A percentile compares a stretch with the other conserved stretches of the same genome.
Evolutionary conservation across 2,797 vertebrate genomes (phyloP).

Genomic region (Selene dorsalis): DNA sequence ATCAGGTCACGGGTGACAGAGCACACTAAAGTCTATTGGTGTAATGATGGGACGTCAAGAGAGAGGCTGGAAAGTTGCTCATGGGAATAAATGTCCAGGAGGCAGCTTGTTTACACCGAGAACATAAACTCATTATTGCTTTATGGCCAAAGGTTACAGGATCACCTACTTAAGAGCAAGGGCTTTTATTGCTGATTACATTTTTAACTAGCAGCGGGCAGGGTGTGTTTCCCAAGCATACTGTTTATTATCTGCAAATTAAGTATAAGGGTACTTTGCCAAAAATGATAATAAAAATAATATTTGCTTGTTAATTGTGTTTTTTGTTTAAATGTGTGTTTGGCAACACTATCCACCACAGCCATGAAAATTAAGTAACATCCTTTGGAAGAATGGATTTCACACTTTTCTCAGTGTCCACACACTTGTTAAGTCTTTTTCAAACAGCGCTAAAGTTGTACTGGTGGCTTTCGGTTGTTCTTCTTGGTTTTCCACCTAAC

Average conservation of each 20-base stretch:
- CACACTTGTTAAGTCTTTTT: no score
- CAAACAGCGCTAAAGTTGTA: no score
- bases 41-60: constrained; percentile 62
- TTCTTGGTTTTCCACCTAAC: not conserved
- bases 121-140: constrained; percentile 75
- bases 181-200: constrained; percentile 10
- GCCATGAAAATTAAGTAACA: not conserved
- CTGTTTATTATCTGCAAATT: not conserved
- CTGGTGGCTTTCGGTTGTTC: not conserved
- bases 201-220: not conserved
- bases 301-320: not conserved
- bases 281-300: not conserved
- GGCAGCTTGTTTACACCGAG: constrained; percentile 55
- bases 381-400: no score
- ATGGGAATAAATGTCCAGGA: constrained; percentile 62
- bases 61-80: constrained; percentile 40
- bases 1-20: constrained; percentile 76
- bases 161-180: constrained; percentile 28
- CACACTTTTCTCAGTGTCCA: no score
- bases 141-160: constrained; percentile 58
- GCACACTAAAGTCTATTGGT: constrained; percentile 64
- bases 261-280: not conserved
- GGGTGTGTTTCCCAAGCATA: not conserved
- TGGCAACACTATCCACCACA: not conserved
- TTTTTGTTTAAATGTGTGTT: not conserved